These are phyloP conservation scores for Hirtodrosophila duncani DNA, from an alignment of 2,888 invertebrate genomes.

Conservation along the genomic window DNA sequence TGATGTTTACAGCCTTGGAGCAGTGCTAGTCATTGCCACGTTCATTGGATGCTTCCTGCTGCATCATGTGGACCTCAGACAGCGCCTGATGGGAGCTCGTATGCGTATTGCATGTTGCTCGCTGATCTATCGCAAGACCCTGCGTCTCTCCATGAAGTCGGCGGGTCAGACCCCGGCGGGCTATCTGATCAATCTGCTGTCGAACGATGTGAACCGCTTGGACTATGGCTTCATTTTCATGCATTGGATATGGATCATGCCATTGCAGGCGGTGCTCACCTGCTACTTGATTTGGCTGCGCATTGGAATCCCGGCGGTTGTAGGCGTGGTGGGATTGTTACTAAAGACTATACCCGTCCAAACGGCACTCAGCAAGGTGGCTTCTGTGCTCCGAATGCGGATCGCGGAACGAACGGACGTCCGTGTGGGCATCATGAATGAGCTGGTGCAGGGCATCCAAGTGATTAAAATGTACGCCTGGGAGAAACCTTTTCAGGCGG, in stretches of 20 bases:
- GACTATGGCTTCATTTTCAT: slow-evolving; percentile 90
- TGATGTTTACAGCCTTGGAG: slow-evolving; percentile 75
- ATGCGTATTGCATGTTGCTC: slow-evolving; percentile 83
- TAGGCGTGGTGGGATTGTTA: slow-evolving; percentile 88
- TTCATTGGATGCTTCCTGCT: slow-evolving; percentile 73
- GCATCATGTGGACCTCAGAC: slow-evolving; percentile 78
- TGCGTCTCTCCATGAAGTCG: slow-evolving; percentile 84
- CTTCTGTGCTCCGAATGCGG: slow-evolving; percentile 81
- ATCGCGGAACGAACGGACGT: slow-evolving; percentile 93
- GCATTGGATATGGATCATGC: slow-evolving; percentile 93
- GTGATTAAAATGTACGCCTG: slow-evolving; percentile 98
- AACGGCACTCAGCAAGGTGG: slow-evolving; percentile 78
- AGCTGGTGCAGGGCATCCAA: slow-evolving; percentile 95
- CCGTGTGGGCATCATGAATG: slow-evolving; percentile 94
- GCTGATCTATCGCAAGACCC: slow-evolving; percentile 79
- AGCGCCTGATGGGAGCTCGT: slow-evolving; percentile 81
- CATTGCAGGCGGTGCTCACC: slow-evolving; percentile 82
- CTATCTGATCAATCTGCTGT: slow-evolving; percentile 94
- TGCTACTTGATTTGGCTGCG: slow-evolving; percentile 88
- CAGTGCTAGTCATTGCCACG: slow-evolving; percentile 72
- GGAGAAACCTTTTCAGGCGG: slow-evolving; percentile 92
- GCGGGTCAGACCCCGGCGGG: slow-evolving; percentile 88
- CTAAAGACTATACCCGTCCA: slow-evolving; percentile 90
- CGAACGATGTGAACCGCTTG: slow-evolving; percentile 95
- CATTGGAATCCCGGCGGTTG: slow-evolving; percentile 85